Conservation (phyloP, 2,113 vertebrate genomes). For the Alligator sinensis region DNA sequence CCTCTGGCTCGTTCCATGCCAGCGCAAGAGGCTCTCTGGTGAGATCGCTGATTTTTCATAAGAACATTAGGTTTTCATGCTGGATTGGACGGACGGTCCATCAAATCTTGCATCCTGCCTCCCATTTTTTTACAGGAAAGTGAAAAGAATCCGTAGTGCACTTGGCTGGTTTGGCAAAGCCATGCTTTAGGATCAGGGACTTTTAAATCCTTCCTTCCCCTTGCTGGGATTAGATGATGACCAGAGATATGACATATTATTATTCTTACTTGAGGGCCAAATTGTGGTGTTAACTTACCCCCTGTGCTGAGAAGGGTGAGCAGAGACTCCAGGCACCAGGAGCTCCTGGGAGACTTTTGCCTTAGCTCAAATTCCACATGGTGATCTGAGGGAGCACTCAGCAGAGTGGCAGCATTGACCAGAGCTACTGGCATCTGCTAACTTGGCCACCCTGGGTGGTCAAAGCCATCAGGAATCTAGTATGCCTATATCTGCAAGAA, state of each 20-base stretch:
- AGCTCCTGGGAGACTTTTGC: not conserved
- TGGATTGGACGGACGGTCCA: not conserved
- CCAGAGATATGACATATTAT: not conserved
- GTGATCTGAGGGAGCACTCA: not conserved
- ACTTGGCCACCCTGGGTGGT: not conserved
- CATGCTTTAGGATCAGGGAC: not conserved
- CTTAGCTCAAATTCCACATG: not conserved
- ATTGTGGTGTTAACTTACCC: not conserved
- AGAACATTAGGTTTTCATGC: not conserved
- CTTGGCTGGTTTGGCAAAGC: not conserved
- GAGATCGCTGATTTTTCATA: conserved; percentile 12
- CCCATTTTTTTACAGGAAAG: not conserved
- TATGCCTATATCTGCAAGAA: not conserved
- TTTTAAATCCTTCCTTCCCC: conserved; percentile 19
- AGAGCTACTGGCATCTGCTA: not conserved
- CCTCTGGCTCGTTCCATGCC: not conserved
- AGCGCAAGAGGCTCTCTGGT: not conserved
- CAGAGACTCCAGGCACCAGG: not conserved
- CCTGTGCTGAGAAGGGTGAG: not conserved
- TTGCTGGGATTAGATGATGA: conserved; percentile 4
- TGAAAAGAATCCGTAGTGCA: not conserved
- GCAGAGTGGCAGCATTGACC: not conserved
- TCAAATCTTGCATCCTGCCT: not conserved
- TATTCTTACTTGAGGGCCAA: not conserved
- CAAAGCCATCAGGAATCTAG: not conserved